Percentiles rank a stretch among this genome's conserved stretches.
phyloP scores from a whole-genome alignment of 2,797 vertebrate genomes.

The Acanthornis magna region DNA sequence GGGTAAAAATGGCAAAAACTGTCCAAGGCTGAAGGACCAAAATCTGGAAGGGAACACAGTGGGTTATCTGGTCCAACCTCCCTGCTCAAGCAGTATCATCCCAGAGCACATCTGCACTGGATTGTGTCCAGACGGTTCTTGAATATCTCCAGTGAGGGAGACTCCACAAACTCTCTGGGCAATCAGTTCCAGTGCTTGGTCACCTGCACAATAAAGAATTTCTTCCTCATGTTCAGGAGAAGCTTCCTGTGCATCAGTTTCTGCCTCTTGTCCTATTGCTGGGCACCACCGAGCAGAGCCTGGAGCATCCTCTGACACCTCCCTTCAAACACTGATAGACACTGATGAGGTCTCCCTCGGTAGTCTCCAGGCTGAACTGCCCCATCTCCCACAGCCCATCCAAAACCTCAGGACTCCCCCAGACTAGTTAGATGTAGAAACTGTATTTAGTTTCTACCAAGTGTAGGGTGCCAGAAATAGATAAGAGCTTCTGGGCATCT shows the following conservation, averaged over 20 bases:
- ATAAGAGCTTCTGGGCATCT: not conserved
- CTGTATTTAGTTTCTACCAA: not conserved
- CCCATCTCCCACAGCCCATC: not conserved
- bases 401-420: not conserved
- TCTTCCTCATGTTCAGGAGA: not conserved
- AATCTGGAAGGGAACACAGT: not conserved
- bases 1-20: not conserved
- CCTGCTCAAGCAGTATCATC: not conserved
- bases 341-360: not conserved
- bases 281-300: not conserved
- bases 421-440: not conserved
- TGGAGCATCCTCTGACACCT: not conserved
- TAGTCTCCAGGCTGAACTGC: not conserved
- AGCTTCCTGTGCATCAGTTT: not conserved
- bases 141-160: not conserved
- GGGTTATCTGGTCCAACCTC: not conserved
- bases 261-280: not conserved
- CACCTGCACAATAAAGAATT: not conserved
- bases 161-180: not conserved
- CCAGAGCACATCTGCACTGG: not conserved
- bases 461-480: not conserved
- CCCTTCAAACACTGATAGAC: not conserved
- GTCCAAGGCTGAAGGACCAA: not conserved
- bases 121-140: not conserved
- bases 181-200: not conserved